phyloP scores from a whole-genome alignment of 2,888 invertebrate species.

The Eumacrocentrus americanus region DNA sequence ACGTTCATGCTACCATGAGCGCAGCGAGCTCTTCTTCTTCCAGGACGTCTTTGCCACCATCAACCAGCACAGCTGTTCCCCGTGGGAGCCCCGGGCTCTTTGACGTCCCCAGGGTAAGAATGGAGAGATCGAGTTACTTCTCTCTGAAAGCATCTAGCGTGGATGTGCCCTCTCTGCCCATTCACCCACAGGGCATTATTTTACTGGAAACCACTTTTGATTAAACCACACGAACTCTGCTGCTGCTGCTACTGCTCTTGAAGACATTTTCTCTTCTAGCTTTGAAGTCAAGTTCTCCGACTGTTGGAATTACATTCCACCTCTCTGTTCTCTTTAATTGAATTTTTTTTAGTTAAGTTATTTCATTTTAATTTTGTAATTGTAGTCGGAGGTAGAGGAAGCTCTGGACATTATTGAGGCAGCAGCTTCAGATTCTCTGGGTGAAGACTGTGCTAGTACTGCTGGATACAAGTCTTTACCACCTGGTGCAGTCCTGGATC shows the following conservation, averaged over 20 bases:
- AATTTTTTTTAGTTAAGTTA: not conserved
- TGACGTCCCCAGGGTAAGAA: conserved; percentile 43
- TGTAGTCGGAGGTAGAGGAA: conserved; percentile 70
- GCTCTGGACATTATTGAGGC: conserved; percentile 76
- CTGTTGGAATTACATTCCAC: too few species aligned
- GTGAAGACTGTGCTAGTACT: conserved; percentile 47
- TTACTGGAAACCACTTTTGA: too few species aligned
- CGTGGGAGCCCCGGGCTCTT: conserved; percentile 31
- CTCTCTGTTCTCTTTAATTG: too few species aligned
- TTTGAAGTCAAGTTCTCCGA: too few species aligned
- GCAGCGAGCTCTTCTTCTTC: conserved; percentile 35
- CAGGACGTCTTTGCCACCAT: conserved; percentile 29
- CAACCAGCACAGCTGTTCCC: conserved; percentile 25
- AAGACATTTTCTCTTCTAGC: too few species aligned
- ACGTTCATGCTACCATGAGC: conserved; percentile 44
- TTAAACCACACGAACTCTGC: too few species aligned
- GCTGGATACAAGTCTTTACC: conserved; percentile 64
- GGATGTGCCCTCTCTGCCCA: too few species aligned
- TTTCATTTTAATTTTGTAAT: not conserved
- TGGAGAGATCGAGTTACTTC: too few species aligned
- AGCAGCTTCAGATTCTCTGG: conserved; percentile 49
- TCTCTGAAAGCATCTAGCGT: too few species aligned
- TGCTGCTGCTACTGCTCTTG: too few species aligned
- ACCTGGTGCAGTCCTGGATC: conserved; percentile 74
- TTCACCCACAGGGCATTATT: not conserved